These are phyloP conservation scores for Rhea americana DNA, from an alignment of 2,113 vertebrate genomes.

Conservation along the genomic window DNA sequence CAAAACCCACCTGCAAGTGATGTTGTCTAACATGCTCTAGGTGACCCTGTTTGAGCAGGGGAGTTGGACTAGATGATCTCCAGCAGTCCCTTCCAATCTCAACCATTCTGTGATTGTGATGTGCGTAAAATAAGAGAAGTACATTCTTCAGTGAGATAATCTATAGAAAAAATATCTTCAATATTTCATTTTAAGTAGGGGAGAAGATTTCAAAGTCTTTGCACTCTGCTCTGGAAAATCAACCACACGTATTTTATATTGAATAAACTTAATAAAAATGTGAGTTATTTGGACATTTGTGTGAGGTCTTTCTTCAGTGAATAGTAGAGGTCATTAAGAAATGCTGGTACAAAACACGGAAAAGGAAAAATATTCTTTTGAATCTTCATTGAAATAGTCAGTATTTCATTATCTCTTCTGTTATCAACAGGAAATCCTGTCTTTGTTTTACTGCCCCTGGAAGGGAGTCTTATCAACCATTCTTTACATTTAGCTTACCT, in stretches of 20 bases:
- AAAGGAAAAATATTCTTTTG: neutral
- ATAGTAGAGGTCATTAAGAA: neutral
- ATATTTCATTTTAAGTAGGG: neutral
- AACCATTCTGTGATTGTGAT: too few species aligned
- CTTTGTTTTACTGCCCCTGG: slow-evolving; percentile 38
- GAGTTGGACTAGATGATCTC: too few species aligned
- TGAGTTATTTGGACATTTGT: neutral
- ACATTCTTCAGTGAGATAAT: neutral
- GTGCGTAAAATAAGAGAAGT: neutral
- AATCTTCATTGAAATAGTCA: neutral
- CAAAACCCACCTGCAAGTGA: too few species aligned
- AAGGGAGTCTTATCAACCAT: slow-evolving; percentile 28
- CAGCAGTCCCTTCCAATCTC: too few species aligned
- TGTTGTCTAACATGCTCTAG: too few species aligned
- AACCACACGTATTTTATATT: neutral
- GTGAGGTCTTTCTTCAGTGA: neutral
- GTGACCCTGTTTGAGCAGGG: too few species aligned
- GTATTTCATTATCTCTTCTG: slow-evolving; percentile 7
- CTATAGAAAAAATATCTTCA: neutral
- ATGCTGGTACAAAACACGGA: neutral
- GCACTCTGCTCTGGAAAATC: neutral
- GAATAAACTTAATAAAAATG: neutral
- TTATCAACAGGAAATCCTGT: slow-evolving; percentile 52
- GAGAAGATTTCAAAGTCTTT: neutral
- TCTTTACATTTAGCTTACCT: neutral